phyloP scores from a whole-genome alignment of 2,113 vertebrate species.

The Dissostichus mawsoni region DNA sequence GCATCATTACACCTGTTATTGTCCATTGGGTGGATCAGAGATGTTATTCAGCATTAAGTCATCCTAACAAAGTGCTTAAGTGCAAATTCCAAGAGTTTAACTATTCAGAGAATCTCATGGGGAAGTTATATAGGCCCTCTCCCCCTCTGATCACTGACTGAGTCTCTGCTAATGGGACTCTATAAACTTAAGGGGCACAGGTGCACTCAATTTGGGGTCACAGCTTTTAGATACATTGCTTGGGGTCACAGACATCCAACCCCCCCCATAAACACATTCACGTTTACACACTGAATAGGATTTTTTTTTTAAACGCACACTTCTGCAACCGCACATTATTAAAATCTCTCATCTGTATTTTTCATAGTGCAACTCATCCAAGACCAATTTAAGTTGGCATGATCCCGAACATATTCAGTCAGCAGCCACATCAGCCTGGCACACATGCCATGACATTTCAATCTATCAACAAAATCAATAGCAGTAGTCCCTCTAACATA shows the following conservation, averaged over 20 bases:
- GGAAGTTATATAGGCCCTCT: slow-evolving; percentile 44
- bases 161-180: slow-evolving; percentile 68
- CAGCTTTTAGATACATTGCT: slow-evolving; percentile 66
- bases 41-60: slow-evolving; percentile 48
- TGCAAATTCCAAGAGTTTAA: slow-evolving; percentile 41
- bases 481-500: slow-evolving; percentile 57
- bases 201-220: slow-evolving; percentile 75
- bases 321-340: slow-evolving; percentile 39
- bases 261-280: slow-evolving; percentile 38
- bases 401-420: slow-evolving; percentile 33
- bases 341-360: slow-evolving; percentile 46
- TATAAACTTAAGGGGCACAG: slow-evolving; percentile 78
- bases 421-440: slow-evolving; percentile 54
- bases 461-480: slow-evolving; percentile 78
- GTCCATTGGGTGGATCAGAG: background rate
- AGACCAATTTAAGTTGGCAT: slow-evolving; percentile 54
- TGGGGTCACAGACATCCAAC: slow-evolving; percentile 53
- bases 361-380: slow-evolving; percentile 18
- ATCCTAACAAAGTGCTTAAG: slow-evolving; percentile 35
- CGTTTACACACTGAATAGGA: slow-evolving; percentile 9
- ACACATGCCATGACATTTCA: slow-evolving; percentile 74
- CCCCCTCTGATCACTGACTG: slow-evolving; percentile 49
- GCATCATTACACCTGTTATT: slow-evolving; percentile 22
- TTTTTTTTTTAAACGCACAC: slow-evolving; percentile 4
- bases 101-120: slow-evolving; percentile 46